Evolutionary conservation across 2,888 invertebrate genomes (phyloP).

Genomic region (Heliconius aoede): DNA sequence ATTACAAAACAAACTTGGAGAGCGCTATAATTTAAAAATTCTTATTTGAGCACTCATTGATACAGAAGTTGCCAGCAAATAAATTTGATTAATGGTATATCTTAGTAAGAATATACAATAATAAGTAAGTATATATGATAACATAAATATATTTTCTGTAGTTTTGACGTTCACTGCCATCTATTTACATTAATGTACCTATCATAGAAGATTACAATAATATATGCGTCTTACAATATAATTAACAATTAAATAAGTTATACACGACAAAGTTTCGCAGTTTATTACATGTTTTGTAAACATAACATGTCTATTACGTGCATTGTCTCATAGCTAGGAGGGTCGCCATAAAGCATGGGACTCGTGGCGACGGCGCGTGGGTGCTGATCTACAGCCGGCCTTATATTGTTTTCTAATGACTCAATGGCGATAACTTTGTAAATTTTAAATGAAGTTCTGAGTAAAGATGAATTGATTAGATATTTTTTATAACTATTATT

Average conservation of each 20-base stretch:
- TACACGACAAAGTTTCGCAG: slow-evolving; percentile 35
- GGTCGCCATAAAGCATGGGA: slow-evolving; percentile 70
- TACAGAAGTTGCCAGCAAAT: slow-evolving; percentile 3
- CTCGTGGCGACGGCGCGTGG: slow-evolving; percentile 74
- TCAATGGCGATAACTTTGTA: slow-evolving; percentile 57
- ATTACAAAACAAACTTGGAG: background rate
- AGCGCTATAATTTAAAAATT: slow-evolving; percentile 4
- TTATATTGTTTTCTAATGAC: slow-evolving; percentile 80
- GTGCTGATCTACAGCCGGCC: slow-evolving; percentile 70
- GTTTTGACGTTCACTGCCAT: background rate
- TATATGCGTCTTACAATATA: slow-evolving; percentile 8
- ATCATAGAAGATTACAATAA: slow-evolving; percentile 18
- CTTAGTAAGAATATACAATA: background rate
- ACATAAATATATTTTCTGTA: background rate
- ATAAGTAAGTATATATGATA: background rate
- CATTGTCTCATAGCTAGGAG: slow-evolving; percentile 62
- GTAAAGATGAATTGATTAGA: slow-evolving; percentile 3
- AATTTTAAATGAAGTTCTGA: slow-evolving; percentile 29
- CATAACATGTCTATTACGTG: slow-evolving; percentile 57
- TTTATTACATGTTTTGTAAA: slow-evolving; percentile 45
- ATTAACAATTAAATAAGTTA: slow-evolving; percentile 33
- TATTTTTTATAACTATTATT: too few species aligned
- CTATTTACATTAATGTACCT: slow-evolving; percentile 12
- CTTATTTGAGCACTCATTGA: background rate
- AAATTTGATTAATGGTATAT: background rate